Percentiles rank a stretch among this genome's conserved stretches.
Conservation (phyloP, 2,888 invertebrate genomes). For the Argyra leucocephala region DNA sequence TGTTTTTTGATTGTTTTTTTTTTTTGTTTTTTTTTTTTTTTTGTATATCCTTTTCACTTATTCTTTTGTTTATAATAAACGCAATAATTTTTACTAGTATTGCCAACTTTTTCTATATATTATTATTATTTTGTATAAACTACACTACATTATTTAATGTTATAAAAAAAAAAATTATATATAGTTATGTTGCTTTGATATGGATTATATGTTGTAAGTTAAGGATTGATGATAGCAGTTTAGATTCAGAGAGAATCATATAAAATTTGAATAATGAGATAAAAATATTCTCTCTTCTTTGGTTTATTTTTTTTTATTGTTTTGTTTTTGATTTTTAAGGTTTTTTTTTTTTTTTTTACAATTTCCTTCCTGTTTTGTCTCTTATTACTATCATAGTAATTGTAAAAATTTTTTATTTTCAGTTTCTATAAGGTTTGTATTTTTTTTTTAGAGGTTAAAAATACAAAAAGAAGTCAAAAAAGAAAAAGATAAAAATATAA, state of each 20-base stretch:
- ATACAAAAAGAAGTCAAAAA: neutral
- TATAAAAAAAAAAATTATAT: no score
- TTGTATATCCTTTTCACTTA: no score
- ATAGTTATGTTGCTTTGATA: no score
- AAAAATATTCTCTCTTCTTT: neutral
- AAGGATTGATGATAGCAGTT: neutral
- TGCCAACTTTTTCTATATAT: no score
- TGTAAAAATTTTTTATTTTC: neutral
- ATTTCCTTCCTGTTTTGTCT: neutral
- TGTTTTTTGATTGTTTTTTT: neutral
- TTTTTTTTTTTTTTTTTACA: neutral
- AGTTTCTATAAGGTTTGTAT: no score
- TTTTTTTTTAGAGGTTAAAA: no score
- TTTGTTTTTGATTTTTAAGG: neutral
- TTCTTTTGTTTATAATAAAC: no score
- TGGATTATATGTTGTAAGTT: neutral
- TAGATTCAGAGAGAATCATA: neutral
- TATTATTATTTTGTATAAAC: no score
- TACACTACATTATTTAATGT: no score
- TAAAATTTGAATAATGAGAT: slow-evolving; percentile 4
- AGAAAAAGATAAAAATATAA: neutral
- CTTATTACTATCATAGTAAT: neutral
- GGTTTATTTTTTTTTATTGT: neutral
- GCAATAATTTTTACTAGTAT: no score
- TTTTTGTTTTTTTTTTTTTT: neutral